A percentile compares a stretch with the other conserved stretches of the same genome.
Conservation (phyloP, 2,888 invertebrate genomes). For the Apeira syringaria region DNA sequence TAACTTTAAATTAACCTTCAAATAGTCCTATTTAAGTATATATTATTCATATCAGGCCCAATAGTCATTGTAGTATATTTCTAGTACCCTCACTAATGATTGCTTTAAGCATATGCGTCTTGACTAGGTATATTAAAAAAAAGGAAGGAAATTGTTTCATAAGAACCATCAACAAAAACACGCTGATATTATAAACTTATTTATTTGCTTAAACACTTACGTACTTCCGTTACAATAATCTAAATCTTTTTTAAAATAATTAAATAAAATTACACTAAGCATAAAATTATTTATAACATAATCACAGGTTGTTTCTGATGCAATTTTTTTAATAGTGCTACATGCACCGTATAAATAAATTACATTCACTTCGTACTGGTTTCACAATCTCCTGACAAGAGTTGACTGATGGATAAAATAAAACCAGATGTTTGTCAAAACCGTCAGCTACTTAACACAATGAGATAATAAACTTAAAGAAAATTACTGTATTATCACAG, state of each 20-base stretch:
- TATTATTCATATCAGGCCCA: no score
- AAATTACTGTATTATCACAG: not conserved
- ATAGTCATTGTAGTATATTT: no score
- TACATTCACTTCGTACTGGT: conserved; percentile 13
- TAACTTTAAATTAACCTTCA: no score
- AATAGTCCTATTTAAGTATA: no score
- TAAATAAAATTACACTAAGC: conserved; percentile 24
- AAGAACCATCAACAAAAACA: conserved; percentile 2
- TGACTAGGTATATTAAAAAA: no score
- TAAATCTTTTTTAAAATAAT: conserved; percentile 22
- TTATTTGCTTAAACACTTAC: conserved; percentile 24
- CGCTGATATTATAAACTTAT: conserved; percentile 11
- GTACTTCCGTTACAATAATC: conserved; percentile 11
- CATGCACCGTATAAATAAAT: conserved; percentile 29
- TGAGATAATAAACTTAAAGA: not conserved
- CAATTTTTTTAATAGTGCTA: conserved; percentile 47
- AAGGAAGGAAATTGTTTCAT: no score
- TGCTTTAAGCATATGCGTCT: no score
- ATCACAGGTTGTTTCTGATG: conserved; percentile 62
- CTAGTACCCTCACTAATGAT: no score
- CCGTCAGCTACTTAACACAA: not conserved
- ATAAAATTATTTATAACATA: conserved; percentile 36
- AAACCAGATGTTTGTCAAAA: no score
- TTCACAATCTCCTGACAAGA: conserved; percentile 5
- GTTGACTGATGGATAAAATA: conserved; percentile 3